Conservation (phyloP, 2,113 vertebrate genomes). For the Mesitornis unicolor region DNA sequence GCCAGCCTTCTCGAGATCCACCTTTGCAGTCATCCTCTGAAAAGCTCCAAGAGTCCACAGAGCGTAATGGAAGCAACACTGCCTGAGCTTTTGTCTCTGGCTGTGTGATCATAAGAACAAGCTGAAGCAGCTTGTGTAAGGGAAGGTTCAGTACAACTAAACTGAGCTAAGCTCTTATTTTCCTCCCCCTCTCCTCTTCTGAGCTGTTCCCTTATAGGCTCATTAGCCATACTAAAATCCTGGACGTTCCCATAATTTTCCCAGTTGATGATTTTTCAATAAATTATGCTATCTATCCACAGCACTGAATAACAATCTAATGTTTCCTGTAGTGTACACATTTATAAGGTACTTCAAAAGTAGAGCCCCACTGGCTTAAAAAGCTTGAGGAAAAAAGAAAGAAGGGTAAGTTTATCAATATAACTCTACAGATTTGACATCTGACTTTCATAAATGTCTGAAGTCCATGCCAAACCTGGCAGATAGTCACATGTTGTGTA, state of each 20-base stretch:
- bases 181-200: neutral
- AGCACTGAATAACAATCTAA: neutral
- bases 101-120: neutral
- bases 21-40: neutral
- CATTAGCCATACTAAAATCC: neutral
- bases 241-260: neutral
- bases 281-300: neutral
- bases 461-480: neutral
- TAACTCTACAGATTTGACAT: neutral
- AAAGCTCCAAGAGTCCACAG: neutral
- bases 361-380: neutral
- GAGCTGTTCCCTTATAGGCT: neutral
- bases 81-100: neutral
- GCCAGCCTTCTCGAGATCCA: neutral
- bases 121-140: neutral
- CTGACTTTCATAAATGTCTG: neutral
- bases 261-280: neutral
- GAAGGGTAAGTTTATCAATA: neutral
- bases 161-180: neutral
- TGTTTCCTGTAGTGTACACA: neutral
- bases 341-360: neutral
- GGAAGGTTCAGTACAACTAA: neutral
- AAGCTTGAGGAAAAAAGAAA: neutral
- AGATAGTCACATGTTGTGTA: neutral
- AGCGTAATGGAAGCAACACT: fast-evolving